Evolutionary conservation across 30 jellyfish, hydroid and myxozoan species (phyloP), one percentile per base, ranked within the genome.

Genomic region (Aurelia coerulea): DNA sequence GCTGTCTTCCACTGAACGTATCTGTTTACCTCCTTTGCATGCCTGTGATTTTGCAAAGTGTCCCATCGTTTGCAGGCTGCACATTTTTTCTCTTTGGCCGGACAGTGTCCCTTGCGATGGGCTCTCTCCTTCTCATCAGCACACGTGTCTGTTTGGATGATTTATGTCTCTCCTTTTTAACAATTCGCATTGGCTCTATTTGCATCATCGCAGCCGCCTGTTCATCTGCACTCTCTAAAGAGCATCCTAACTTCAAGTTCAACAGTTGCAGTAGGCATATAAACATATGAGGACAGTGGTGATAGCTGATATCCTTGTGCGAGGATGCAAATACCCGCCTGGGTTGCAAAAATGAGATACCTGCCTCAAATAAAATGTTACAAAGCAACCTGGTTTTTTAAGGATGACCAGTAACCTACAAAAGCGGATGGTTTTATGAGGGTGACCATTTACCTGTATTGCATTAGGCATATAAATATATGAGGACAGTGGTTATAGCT

Each of bases 11-110:
- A 65, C 75, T 65, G 75, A 65, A 65, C 75, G 75, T 65, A 65
- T 65, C 11, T 65, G 75, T 65, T 65, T 23, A 23, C 29, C 29
- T 23, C 29, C 29, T 23, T 23, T 65, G 75, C 75, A 65, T 65
- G 75, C 75, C 75, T 65, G 32, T 65, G 75, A 65, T 65, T 65
- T 65, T 65, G 75, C 75, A 65, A 65, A 65, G 75, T 65, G 75
- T 65, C 75, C 75, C 18, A 65, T 65, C 32, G 13, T 65, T 65
- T 65, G 75, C 75, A 65, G 75, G 75, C 75, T 65, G 75, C 75
- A 65, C 33, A 65, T 31, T 65, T 16, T 0, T 65, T 65, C 75
- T 31, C 75, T 65, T 65, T 65, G 11, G 75, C 75, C 10, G 75
- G 75, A 65, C 75, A 65, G 75, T 65, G 41, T 18, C 41, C 75